These are phyloP conservation scores for Tetragonisca angustula DNA, from an alignment of 2,888 invertebrate genomes.

Conservation along the genomic window DNA sequence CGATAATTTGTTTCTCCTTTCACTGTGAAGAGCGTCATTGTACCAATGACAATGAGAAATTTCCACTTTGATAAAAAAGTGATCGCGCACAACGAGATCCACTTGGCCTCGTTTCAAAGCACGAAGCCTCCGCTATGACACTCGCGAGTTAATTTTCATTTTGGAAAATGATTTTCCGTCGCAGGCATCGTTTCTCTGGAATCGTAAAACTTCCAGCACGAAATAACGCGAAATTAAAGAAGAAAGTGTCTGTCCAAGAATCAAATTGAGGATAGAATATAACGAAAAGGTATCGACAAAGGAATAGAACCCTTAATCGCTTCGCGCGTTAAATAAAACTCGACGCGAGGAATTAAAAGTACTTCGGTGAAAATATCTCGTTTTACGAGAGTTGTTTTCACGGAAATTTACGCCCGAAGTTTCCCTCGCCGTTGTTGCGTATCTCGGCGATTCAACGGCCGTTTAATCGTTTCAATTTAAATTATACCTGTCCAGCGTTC, in stretches of 20 bases:
- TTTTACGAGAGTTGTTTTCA: conserved; percentile 57
- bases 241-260: background rate
- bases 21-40: too few relatives aligned
- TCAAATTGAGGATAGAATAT: background rate
- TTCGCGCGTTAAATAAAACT: conserved; percentile 41
- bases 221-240: too few relatives aligned
- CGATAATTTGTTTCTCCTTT: too few relatives aligned
- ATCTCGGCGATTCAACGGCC: conserved; percentile 48
- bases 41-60: too few relatives aligned
- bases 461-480: conserved; percentile 53
- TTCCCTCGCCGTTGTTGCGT: conserved; percentile 42
- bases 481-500: conserved; percentile 37
- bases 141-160: too few relatives aligned
- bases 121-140: too few relatives aligned
- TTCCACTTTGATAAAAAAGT: too few relatives aligned
- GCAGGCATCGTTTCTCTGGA: too few relatives aligned
- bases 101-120: too few relatives aligned
- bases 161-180: too few relatives aligned
- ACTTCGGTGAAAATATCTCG: conserved; percentile 43
- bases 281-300: background rate
- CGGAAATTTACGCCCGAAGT: conserved; percentile 56
- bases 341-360: conserved; percentile 30
- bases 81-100: too few relatives aligned
- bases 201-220: too few relatives aligned
- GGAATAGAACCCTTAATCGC: conserved; percentile 30